Percentiles rank a stretch among this genome's conserved stretches.
Conservation (phyloP, 1,140 invertebrate species). For the Nephotettix cincticeps region DNA sequence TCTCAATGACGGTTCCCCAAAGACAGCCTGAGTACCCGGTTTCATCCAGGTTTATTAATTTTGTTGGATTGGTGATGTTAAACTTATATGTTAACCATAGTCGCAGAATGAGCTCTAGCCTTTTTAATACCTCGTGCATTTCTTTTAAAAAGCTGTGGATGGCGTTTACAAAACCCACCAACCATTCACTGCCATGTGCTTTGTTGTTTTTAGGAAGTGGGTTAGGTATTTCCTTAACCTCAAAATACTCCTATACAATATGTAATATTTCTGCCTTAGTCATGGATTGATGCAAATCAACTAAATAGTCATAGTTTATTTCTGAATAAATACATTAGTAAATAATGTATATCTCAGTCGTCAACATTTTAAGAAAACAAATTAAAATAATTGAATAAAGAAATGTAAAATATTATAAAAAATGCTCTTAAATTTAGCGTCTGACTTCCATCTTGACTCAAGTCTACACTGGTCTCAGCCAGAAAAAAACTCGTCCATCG, state of each 20-base stretch:
- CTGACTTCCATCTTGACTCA: no score
- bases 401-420: no score
- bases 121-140: slow-evolving; percentile 14
- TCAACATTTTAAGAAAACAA: no score
- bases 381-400: no score
- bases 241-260: slow-evolving; percentile 16
- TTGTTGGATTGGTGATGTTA: slow-evolving; percentile 1
- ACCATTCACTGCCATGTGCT: slow-evolving; percentile 18
- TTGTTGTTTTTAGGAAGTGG: slow-evolving; percentile 17
- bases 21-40: slow-evolving; percentile 4
- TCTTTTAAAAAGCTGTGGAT: slow-evolving; percentile 2
- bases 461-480: no score
- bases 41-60: slow-evolving; percentile 22
- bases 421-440: no score
- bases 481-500: no score
- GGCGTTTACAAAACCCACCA: slow-evolving; percentile 15
- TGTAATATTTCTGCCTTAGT: slow-evolving; percentile 16
- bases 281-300: no score
- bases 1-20: background rate
- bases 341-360: no score
- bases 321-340: no score
- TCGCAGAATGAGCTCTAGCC: slow-evolving; percentile 20
- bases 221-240: background rate
- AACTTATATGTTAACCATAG: background rate
- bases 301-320: no score